Base-by-base conservation (phyloP, 2,113 vertebrate species). In the Steatornis caripensis region DNA sequence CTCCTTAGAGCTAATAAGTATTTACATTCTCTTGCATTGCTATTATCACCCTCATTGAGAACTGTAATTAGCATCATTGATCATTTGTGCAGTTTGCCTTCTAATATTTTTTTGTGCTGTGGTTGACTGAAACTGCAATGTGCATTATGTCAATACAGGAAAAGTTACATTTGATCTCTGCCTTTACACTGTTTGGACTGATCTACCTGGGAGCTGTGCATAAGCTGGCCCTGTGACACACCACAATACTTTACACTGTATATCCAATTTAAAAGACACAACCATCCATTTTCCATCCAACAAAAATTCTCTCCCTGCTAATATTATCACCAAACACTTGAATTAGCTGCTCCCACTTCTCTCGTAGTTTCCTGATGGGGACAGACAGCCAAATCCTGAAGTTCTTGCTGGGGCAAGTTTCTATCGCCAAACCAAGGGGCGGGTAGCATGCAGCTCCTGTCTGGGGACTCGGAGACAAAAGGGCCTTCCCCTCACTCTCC, bases 1-100 rank as follows among this genome's bases (percentile, higher is more conserved):
- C 81, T 96, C 54, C 81, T 93, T 66, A 89, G 74, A 65, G 54
- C 55, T 91, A 91, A 57, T 90, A 94, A 96, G 78, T 90, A 85
- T 96, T 91, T 97, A 89, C 77, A 92, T 92, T 91, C 51, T 79
- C 48, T 77, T 83, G 66, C 77, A 85, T 64, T 89, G 70, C 90
- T 87, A 82, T 93, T 94, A 93, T 91, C 55, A 94, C 51, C 49
- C 43, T 94, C 81, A 54, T 8, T 89, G 65, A 96, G 90, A 87
- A 81, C 58, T 85, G 80, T 90, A 96, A 96, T 96, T 95, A 94
- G 61, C 36, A 66, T 91, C 19, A 87, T 65, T 82, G 84, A 91
- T 89, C 13, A 6, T 51, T 92, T 64, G 19, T 75, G 74, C 66
- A 72, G 54, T 57, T 87, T 72, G 62, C 58, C 55, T 89, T 89